These are phyloP conservation scores for Upupa epops DNA, from an alignment of 2,113 vertebrate species.

Conservation along the genomic window DNA sequence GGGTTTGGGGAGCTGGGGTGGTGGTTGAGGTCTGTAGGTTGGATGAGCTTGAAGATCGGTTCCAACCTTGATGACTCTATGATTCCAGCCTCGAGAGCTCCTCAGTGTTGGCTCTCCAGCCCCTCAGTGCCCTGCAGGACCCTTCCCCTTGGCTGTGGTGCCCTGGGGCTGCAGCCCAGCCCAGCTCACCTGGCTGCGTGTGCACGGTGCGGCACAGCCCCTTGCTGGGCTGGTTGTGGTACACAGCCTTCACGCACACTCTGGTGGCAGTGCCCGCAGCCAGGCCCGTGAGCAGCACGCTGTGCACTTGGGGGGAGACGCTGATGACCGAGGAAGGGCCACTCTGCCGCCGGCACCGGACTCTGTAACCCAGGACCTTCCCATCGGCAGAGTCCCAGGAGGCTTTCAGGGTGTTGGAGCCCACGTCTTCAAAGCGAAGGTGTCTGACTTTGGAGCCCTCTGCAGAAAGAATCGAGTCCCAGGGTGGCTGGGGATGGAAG, in stretches of 20 bases:
- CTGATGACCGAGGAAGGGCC: constrained; percentile 64
- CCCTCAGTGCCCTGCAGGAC: not conserved
- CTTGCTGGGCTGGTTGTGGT: constrained; percentile 70
- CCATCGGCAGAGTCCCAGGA: constrained; percentile 76
- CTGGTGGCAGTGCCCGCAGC: constrained; percentile 52
- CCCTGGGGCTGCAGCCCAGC: not conserved
- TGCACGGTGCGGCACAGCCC: constrained; percentile 78
- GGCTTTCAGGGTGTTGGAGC: constrained; percentile 69
- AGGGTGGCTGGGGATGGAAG: no score
- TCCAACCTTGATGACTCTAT: no score
- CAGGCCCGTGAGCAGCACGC: constrained; percentile 76
- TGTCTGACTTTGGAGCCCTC: constrained; percentile 55
- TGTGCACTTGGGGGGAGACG: constrained; percentile 72
- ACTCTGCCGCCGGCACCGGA: constrained; percentile 78
- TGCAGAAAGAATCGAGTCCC: not conserved
- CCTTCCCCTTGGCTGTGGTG: rapidly evolving
- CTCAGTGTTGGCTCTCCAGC: not conserved
- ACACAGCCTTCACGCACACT: constrained; percentile 85
- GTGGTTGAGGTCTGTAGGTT: no score
- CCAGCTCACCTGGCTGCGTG: constrained; percentile 73
- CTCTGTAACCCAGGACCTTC: constrained; percentile 80
- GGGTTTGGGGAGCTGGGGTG: no score
- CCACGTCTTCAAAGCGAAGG: constrained; percentile 48
- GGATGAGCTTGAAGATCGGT: no score
- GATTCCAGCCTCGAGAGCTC: not conserved